Conservation (phyloP, 2,888 invertebrate species). For the Euclidia mi region DNA sequence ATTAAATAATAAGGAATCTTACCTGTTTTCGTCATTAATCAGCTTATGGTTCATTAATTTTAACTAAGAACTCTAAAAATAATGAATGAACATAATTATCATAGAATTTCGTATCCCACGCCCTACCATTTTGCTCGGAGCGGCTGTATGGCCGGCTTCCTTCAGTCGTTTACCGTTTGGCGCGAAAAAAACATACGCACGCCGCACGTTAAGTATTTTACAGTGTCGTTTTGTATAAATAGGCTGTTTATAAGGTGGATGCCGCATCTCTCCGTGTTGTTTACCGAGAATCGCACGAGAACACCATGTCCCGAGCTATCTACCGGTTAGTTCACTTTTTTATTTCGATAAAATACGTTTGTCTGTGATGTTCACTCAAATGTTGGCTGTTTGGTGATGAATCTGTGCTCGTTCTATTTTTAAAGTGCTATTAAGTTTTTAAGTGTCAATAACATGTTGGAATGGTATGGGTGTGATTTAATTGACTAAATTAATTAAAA, state of each 20-base stretch:
- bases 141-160: conserved; percentile 43
- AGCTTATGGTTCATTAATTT: conserved; percentile 12
- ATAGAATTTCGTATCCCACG: conserved; percentile 54
- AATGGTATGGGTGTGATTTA: too few species aligned
- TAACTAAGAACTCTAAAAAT: conserved; percentile 39
- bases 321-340: conserved; percentile 81
- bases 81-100: conserved; percentile 24
- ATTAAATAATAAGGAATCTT: not conserved
- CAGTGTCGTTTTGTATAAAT: conserved; percentile 72
- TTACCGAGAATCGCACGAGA: conserved; percentile 64
- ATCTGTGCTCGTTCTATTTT: conserved; percentile 9
- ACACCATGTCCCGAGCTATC: conserved; percentile 64
- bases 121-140: conserved; percentile 60
- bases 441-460: too few species aligned
- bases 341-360: conserved; percentile 53
- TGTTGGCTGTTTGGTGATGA: conserved; percentile 9
- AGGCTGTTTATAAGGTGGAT: conserved; percentile 77
- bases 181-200: conserved; percentile 67
- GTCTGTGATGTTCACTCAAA: conserved; percentile 17
- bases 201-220: conserved; percentile 42
- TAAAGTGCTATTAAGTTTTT: not conserved
- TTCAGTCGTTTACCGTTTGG: conserved; percentile 67
- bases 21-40: not conserved
- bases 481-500: too few species aligned
- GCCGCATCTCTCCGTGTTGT: conserved; percentile 65